Conservation (phyloP, 2,888 invertebrate species). For the Nomada goodeniana region DNA sequence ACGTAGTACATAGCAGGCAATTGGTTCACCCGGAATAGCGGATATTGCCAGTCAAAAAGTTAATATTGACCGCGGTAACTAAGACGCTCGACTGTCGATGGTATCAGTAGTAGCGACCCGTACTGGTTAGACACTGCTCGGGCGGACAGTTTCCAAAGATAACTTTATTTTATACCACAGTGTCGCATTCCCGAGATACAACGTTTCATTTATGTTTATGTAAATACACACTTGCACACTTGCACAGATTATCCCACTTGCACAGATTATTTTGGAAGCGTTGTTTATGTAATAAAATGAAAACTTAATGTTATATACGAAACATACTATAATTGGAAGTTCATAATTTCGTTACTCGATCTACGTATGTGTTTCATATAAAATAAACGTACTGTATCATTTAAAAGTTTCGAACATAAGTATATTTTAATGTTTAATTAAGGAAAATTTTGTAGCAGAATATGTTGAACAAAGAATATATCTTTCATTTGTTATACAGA, state of each 20-base stretch:
- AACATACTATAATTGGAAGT: background rate
- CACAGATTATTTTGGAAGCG: background rate
- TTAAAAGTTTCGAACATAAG: too few species aligned
- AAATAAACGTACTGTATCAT: background rate
- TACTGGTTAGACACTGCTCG: conserved; percentile 37
- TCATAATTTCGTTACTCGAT: background rate
- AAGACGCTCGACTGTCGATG: conserved; percentile 17
- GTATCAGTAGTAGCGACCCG: conserved; percentile 48
- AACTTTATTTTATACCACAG: background rate
- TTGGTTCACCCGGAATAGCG: conserved; percentile 16
- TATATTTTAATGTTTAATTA: background rate
- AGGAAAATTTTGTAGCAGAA: background rate
- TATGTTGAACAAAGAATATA: background rate
- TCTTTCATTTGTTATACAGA: background rate
- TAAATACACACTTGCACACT: too few species aligned
- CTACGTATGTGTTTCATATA: background rate
- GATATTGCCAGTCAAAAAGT: conserved; percentile 53
- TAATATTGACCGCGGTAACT: conserved; percentile 48
- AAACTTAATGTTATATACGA: background rate
- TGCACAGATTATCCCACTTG: background rate
- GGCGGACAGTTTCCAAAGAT: background rate
- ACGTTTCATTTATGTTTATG: too few species aligned
- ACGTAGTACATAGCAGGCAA: conserved; percentile 3
- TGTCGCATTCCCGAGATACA: too few species aligned
- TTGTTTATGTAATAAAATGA: background rate